Conservation (phyloP, 2,888 invertebrate genomes). For the Nomada lathburiana region DNA sequence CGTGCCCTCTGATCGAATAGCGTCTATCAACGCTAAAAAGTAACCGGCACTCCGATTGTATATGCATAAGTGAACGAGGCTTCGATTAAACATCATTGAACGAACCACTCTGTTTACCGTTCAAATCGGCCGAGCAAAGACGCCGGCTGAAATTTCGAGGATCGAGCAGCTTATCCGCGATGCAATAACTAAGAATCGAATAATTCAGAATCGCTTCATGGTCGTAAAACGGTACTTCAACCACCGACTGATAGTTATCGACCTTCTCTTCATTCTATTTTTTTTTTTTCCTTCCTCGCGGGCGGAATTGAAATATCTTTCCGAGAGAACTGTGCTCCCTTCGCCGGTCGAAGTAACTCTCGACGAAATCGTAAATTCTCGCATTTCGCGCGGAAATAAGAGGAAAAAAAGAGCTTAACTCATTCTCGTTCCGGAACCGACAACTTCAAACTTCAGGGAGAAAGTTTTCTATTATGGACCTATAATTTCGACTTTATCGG, state of each 20-base stretch:
- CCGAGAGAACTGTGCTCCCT: neutral
- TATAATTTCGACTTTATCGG: slow-evolving; percentile 47
- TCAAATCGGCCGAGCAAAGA: neutral
- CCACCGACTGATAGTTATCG: neutral
- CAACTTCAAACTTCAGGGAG: slow-evolving; percentile 32
- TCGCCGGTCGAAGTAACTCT: neutral
- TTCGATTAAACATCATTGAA: no score
- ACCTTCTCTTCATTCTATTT: neutral
- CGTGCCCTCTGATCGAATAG: neutral
- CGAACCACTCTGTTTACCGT: no score
- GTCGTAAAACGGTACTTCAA: neutral
- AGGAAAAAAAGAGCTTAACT: slow-evolving; percentile 18
- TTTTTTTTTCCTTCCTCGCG: neutral
- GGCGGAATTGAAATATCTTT: neutral
- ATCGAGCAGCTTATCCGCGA: neutral
- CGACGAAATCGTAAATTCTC: slow-evolving; percentile 34
- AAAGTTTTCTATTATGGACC: slow-evolving; percentile 52
- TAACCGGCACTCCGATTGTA: no score
- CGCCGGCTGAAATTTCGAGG: neutral
- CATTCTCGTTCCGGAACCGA: slow-evolving; percentile 24
- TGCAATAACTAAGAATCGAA: neutral
- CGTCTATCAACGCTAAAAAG: neutral
- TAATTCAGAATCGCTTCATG: neutral
- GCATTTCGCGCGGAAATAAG: slow-evolving; percentile 1
- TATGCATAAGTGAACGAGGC: no score